Evolutionary conservation across 2,113 vertebrate species (phyloP).

Genomic region (Otus sunia): DNA sequence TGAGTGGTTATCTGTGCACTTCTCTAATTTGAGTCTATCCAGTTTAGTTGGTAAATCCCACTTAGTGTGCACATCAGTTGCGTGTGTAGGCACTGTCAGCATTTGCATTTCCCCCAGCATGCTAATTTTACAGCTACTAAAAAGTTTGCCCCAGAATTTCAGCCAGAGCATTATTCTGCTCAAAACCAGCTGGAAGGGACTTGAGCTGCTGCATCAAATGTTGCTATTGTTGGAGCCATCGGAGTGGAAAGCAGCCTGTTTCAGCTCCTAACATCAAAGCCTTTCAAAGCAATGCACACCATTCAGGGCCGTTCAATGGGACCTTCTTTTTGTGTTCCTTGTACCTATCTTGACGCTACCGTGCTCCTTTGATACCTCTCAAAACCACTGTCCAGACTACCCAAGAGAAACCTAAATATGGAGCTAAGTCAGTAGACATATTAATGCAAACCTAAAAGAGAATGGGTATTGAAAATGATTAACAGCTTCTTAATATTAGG

Average conservation of each 20-base stretch:
- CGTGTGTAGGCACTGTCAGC: background rate
- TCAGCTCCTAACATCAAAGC: background rate
- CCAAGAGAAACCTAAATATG: background rate
- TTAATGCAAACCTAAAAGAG: background rate
- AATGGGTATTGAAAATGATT: background rate
- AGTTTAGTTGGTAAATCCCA: background rate
- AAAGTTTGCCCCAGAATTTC: background rate
- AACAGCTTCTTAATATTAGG: background rate
- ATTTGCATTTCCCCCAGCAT: background rate
- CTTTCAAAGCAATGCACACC: background rate
- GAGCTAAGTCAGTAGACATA: background rate
- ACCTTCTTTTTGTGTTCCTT: background rate
- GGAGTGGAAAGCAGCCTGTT: background rate
- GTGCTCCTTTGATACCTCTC: background rate
- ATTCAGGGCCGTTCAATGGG: background rate
- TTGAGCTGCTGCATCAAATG: background rate
- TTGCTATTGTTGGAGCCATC: background rate
- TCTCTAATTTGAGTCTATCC: background rate
- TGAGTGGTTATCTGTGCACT: background rate
- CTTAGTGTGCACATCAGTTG: background rate
- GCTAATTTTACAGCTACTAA: background rate
- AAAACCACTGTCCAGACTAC: background rate
- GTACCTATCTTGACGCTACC: background rate
- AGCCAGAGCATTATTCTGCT: background rate
- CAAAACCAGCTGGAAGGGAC: background rate